Percentiles rank a stretch among this genome's conserved stretches.
These are phyloP conservation scores for Eretmochelys imbricata DNA, from an alignment of 2,113 vertebrate species.

Conservation along the genomic window DNA sequence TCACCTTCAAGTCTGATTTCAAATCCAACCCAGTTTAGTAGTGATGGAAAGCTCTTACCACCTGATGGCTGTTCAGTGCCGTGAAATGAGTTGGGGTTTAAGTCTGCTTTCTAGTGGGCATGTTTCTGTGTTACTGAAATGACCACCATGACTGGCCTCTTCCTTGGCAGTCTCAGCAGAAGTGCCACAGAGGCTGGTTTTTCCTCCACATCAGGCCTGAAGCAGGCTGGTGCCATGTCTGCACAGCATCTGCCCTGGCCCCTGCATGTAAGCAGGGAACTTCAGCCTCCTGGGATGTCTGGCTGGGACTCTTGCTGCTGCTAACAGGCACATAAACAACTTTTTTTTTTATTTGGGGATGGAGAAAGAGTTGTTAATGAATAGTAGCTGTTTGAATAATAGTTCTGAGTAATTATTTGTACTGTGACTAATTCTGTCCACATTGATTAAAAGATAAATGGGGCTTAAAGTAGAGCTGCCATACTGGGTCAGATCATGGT, in stretches of 20 bases:
- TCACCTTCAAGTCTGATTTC: neutral
- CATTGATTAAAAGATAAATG: neutral
- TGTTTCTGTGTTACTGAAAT: neutral
- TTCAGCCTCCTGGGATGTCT: neutral
- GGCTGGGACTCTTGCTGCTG: neutral
- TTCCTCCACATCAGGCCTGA: neutral
- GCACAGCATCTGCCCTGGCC: neutral
- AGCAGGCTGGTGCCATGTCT: neutral
- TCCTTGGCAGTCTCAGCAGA: neutral
- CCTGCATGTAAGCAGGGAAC: neutral
- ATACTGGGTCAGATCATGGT: neutral
- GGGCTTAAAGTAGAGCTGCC: neutral
- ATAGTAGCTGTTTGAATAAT: neutral
- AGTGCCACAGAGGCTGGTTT: neutral
- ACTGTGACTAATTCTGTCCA: neutral
- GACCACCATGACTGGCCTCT: neutral
- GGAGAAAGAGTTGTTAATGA: neutral
- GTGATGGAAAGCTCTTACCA: neutral
- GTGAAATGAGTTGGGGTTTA: neutral
- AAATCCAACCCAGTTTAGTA: neutral
- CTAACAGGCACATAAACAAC: neutral
- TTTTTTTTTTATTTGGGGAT: neutral
- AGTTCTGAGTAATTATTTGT: neutral
- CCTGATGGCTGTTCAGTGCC: neutral
- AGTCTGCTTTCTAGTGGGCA: neutral